A percentile compares a stretch with the other conserved stretches of the same genome.
Evolutionary conservation across 2,888 invertebrate species (phyloP).

Genomic region (Trichogramma evanescens): DNA sequence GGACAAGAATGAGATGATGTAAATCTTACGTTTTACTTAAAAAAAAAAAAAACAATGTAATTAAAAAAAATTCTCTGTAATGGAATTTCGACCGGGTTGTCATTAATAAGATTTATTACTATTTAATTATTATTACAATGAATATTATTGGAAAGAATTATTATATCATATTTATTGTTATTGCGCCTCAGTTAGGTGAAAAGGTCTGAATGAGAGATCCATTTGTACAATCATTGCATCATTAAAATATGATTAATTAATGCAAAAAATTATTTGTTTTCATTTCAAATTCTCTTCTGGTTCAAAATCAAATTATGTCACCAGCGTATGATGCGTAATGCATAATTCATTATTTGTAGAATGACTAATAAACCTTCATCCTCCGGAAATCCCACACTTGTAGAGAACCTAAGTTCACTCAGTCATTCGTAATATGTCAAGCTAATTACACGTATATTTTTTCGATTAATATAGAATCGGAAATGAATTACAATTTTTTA

Average conservation of each 20-base stretch:
- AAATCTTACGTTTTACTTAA: conserved; percentile 23
- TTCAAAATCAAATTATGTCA: too few relatives aligned
- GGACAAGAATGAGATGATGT: conserved; percentile 13
- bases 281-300: background rate
- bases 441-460: too few relatives aligned
- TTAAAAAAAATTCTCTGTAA: conserved; percentile 16
- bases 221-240: conserved; percentile 48
- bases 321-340: too few relatives aligned
- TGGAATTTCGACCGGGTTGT: conserved; percentile 24
- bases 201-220: conserved; percentile 44
- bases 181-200: conserved; percentile 44
- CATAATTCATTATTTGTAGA: too few relatives aligned
- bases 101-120: conserved; percentile 26
- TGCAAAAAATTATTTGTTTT: conserved; percentile 28
- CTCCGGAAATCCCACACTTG: too few relatives aligned
- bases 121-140: conserved; percentile 14
- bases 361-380: too few relatives aligned
- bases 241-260: conserved; percentile 48
- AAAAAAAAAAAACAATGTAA: conserved; percentile 12
- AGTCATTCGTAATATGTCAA: too few relatives aligned
- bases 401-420: too few relatives aligned
- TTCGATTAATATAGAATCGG: too few relatives aligned
- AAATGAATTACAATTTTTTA: too few relatives aligned
- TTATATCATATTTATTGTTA: conserved; percentile 41
- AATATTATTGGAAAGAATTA: conserved; percentile 42